Evolutionary conservation across 2,888 invertebrate genomes (phyloP).

Genomic region (Helobdella robusta): DNA sequence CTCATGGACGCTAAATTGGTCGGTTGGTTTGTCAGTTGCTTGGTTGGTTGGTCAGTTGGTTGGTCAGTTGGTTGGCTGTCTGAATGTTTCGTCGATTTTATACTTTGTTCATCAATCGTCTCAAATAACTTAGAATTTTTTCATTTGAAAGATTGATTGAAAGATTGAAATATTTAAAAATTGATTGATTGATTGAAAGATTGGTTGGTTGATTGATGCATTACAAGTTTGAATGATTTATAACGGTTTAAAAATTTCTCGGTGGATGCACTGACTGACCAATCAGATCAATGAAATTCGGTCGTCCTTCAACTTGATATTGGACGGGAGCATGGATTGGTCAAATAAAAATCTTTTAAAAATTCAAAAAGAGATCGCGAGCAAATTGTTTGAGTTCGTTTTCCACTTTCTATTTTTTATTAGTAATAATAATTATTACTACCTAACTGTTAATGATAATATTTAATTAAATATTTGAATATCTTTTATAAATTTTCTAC

Average conservation of each 20-base stretch:
- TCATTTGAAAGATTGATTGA: neutral
- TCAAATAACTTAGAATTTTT: no score
- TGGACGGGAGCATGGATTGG: neutral
- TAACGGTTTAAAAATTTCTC: neutral
- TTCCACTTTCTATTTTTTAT: no score
- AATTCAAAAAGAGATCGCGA: neutral
- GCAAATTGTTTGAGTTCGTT: constrained; percentile 8
- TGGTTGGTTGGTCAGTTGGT: no score
- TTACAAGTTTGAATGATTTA: neutral
- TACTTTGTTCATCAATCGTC: no score
- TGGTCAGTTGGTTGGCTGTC: neutral
- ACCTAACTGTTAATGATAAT: no score
- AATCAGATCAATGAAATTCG: constrained; percentile 18
- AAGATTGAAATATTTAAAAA: neutral
- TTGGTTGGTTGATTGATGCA: no score
- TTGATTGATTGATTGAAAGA: neutral
- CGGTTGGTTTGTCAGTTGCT: constrained; percentile 16
- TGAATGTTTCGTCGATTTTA: neutral
- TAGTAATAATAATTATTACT: no score
- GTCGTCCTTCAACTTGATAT: constrained; percentile 10
- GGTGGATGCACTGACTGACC: no score
- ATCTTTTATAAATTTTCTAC: no score
- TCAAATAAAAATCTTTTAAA: neutral
- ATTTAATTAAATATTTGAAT: no score
- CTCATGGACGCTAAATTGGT: constrained; percentile 44